Base-by-base conservation (phyloP, 2,888 invertebrate genomes). In the Noctua pronuba region DNA sequence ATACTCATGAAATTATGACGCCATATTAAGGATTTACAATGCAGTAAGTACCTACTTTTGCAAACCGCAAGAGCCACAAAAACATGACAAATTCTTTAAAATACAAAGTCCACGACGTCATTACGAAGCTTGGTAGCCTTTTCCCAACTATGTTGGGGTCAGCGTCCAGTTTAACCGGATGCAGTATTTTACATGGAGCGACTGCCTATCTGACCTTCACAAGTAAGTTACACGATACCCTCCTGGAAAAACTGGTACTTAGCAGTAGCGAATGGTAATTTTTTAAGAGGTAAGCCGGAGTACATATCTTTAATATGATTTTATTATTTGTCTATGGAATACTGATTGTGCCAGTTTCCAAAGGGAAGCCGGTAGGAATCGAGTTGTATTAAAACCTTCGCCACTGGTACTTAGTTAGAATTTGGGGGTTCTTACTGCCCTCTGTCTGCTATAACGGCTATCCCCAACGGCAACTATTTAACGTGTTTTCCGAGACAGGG, bases 61-160 rank as follows among this genome's bases (percentile, higher is more conserved):
- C 28, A 24, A 65, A 76, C 65, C 55, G 24, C 76, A 76, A 35
- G 35, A 46, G 3, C 18, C 31, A 28, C 65, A 65, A 38, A 38
- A 52, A 24, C 2, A 24, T 52, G 11, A 28, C 35, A 7, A 7
- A 16, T 65, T 41, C 58, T 18, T 60, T 31, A 7, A 28, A 58
- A 58, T 24, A 58, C 18, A 60, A 60, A 60, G 8, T 60, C 31
- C 31, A 60, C 31, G 18, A 18, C 18, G 3, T 60, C 60, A 60
- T 60, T 60, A 31, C 18, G 58, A 31, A 31, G 28, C 18, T 60
- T 28, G 13, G 28, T 58, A 58, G 58, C 16, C 7, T 58, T 16
- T 58, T 28, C 16, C 1, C 55, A 58, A 16, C 2, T n/a, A 55
- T 55, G n/a, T 55, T 28, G n/a, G n/a, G 13, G n/a, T 55, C 28